Evolutionary conservation across 2,113 vertebrate genomes (phyloP).

Genomic region (Gymnobelideus leadbeateri): DNA sequence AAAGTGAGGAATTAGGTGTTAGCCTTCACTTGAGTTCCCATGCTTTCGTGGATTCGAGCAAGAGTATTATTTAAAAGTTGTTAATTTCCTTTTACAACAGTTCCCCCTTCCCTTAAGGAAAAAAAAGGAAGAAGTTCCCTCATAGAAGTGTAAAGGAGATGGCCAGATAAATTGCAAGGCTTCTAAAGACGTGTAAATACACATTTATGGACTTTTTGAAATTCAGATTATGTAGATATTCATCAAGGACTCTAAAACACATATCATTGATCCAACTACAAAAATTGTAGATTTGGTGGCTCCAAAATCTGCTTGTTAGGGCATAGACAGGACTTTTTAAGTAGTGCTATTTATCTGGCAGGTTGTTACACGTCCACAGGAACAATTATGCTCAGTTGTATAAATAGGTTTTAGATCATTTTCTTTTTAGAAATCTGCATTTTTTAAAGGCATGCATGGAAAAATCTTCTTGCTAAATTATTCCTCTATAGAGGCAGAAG

Average conservation of each 20-base stretch:
- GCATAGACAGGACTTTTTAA: slow-evolving; percentile 41
- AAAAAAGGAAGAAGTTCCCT: slow-evolving; percentile 63
- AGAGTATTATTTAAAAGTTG: slow-evolving; percentile 69
- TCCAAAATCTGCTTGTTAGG: slow-evolving; percentile 40
- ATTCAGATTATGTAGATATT: slow-evolving; percentile 60
- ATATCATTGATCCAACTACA: neutral
- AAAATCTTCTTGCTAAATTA: slow-evolving; percentile 18
- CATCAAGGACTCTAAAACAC: slow-evolving; percentile 40
- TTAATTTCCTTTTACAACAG: slow-evolving; percentile 72
- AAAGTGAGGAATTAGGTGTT: slow-evolving; percentile 59
- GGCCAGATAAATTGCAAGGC: slow-evolving; percentile 42
- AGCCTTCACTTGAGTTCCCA: slow-evolving; percentile 53
- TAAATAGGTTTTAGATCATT: slow-evolving; percentile 39
- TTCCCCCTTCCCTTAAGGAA: slow-evolving; percentile 51
- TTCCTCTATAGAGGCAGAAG: slow-evolving; percentile 22
- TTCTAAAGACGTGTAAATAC: slow-evolving; percentile 69
- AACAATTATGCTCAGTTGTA: slow-evolving; percentile 8
- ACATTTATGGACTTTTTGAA: slow-evolving; percentile 56
- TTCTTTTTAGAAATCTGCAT: slow-evolving; percentile 43
- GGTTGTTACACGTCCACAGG: slow-evolving; percentile 21
- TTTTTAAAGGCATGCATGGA: neutral
- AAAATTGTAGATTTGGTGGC: slow-evolving; percentile 8
- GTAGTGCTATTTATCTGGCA: neutral
- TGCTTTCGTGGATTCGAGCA: slow-evolving; percentile 24
- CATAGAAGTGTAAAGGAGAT: slow-evolving; percentile 59